Conservation (phyloP, 2,113 vertebrate genomes). For the Epinephelus fuscoguttatus region DNA sequence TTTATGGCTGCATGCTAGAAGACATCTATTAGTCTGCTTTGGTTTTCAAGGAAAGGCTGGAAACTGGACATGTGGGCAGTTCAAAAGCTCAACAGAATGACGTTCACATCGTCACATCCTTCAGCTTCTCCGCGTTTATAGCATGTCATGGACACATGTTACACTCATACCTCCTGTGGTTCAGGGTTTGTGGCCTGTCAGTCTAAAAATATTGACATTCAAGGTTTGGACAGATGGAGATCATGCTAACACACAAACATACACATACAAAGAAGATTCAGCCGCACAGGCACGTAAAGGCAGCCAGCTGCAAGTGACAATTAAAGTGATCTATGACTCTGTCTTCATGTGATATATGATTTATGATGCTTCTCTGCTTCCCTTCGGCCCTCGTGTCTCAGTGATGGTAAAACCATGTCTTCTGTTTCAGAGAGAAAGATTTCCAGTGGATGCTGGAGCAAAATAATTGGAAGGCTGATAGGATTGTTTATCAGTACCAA, state of each 20-base stretch:
- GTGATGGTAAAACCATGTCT: background rate
- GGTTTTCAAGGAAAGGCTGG: background rate
- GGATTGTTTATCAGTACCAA: background rate
- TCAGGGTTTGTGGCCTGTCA: background rate
- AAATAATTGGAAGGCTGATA: background rate
- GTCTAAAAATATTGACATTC: background rate
- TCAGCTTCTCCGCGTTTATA: background rate
- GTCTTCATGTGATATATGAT: background rate
- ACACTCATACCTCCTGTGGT: background rate
- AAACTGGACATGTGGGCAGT: background rate
- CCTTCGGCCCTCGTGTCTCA: background rate
- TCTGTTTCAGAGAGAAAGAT: background rate
- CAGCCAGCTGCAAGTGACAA: background rate
- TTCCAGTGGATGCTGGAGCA: background rate
- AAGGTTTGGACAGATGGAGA: background rate
- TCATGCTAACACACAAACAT: background rate
- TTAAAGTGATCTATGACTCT: background rate
- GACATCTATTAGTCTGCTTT: conserved; percentile 13
- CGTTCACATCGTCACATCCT: background rate
- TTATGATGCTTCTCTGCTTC: background rate
- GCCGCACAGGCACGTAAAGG: background rate
- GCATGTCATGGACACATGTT: background rate
- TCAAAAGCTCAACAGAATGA: background rate
- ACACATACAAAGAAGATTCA: background rate
- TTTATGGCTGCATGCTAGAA: background rate